Evolutionary conservation across 92 coral and sea anemone species (phyloP), one percentile per base, ranked within the genome.

Genomic region (Porites lobata): DNA sequence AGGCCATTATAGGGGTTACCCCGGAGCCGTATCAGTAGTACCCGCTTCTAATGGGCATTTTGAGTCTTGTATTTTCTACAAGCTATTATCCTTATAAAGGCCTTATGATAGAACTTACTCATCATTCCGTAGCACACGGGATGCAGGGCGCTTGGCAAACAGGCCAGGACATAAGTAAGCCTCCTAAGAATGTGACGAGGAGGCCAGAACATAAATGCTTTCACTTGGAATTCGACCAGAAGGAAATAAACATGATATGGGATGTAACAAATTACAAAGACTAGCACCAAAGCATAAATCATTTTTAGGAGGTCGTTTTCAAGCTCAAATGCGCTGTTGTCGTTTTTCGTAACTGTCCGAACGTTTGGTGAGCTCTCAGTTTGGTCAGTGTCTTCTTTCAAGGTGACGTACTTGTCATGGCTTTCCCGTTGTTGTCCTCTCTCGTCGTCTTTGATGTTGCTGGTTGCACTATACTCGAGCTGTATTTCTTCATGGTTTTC

Each of bases 141-240:
- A 56, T 91, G 94, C 50, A 91, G 79, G 0, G 94, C 92, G 17
- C 91, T 91, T 66, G 94, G 89, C 19, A 91, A 81, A 52, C 65
- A 71, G 2, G 64, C 65, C 8, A 86, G 43, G 50, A 57, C 47
- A 75, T 67, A 79, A 7, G 62, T 80, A 73, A 74, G 6, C 53
- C 87, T 84, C 24, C 51, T 7, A 17, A 84, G 75, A 14, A 71
- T 75, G 65, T 73, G 21, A 22, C 79, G 79, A 50, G 74, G 74
- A 24, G 65, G 72, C 87, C 87, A 84, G 43, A 2, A 0, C 18
- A 9, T 6, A 9, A 84, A 73, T 53, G 70, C 53, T 14, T 74
- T 26, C 1, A 84, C 87, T 14, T 26, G 47, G 17, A 84, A 84
- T 57, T 84, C 81, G 21, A 61, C 3, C 65, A 86, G 7, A 18